phyloP scores from a whole-genome alignment of 64 coral and sea anemone genomes.

The Dendronephthya gigantea region DNA sequence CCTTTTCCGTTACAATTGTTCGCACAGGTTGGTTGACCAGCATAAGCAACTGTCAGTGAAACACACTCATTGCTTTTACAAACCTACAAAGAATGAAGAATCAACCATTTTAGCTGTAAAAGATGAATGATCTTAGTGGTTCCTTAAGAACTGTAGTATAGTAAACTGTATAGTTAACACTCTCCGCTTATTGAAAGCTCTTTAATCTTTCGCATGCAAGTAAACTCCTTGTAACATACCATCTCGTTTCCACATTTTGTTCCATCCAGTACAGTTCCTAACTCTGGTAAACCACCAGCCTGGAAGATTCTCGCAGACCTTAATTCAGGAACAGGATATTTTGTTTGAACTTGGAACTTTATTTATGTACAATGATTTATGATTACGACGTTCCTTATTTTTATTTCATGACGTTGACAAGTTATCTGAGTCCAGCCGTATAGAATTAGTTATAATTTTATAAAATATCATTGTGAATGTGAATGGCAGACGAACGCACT shows the following conservation, averaged over 20 bases:
- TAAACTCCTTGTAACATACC: not conserved
- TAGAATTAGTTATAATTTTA: too few species aligned
- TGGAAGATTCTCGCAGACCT: not conserved
- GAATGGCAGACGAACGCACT: too few species aligned
- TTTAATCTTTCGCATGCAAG: not conserved
- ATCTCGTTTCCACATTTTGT: not conserved
- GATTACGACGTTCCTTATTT: too few species aligned
- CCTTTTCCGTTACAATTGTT: not conserved
- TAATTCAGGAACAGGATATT: not conserved
- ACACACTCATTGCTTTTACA: not conserved
- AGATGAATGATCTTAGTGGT: too few species aligned
- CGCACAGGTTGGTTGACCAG: not conserved
- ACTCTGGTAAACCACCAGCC: not conserved
- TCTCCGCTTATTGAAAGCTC: not conserved
- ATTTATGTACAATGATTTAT: too few species aligned
- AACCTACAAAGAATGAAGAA: too few species aligned
- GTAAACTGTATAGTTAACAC: not conserved
- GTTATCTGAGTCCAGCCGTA: too few species aligned
- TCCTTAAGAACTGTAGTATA: too few species aligned
- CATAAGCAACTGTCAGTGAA: not conserved
- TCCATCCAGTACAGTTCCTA: not conserved
- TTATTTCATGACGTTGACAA: too few species aligned
- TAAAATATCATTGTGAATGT: too few species aligned
- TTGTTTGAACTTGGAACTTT: too few species aligned
- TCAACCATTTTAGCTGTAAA: too few species aligned